Conservation (phyloP, 1,140 invertebrate genomes). For the Listronotus bonariensis region DNA sequence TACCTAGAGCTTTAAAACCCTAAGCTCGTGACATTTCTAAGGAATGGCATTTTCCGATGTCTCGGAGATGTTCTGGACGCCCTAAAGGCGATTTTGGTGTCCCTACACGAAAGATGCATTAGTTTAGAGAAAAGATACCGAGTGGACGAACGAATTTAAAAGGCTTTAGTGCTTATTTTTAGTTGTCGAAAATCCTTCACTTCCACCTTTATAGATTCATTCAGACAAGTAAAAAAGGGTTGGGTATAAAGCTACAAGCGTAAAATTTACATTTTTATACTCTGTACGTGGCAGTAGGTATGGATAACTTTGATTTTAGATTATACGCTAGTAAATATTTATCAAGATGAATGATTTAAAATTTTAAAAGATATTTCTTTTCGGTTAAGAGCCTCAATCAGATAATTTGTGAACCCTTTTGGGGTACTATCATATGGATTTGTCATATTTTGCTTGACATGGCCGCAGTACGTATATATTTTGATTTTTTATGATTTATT, state of each 20-base stretch:
- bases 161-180: constrained; percentile 25
- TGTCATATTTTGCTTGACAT: no score
- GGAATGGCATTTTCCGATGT: constrained; percentile 32
- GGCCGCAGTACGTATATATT: no score
- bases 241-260: neutral
- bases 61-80: constrained; percentile 23
- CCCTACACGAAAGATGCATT: constrained; percentile 29
- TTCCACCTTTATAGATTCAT: constrained; percentile 14
- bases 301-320: no score
- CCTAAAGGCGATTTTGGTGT: constrained; percentile 23
- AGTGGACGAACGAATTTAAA: constrained; percentile 23
- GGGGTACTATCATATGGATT: no score
- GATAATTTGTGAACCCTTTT: no score
- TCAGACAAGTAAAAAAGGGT: constrained; percentile 9
- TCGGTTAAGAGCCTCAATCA: no score
- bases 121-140: constrained; percentile 31
- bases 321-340: no score
- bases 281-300: no score
- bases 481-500: no score
- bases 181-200: constrained; percentile 17
- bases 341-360: no score
- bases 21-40: constrained; percentile 27
- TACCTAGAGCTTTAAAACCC: constrained; percentile 28
- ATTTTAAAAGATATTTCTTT: no score
- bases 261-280: no score